phyloP scores from a whole-genome alignment of 2,113 vertebrate genomes.

The Alces alces region DNA sequence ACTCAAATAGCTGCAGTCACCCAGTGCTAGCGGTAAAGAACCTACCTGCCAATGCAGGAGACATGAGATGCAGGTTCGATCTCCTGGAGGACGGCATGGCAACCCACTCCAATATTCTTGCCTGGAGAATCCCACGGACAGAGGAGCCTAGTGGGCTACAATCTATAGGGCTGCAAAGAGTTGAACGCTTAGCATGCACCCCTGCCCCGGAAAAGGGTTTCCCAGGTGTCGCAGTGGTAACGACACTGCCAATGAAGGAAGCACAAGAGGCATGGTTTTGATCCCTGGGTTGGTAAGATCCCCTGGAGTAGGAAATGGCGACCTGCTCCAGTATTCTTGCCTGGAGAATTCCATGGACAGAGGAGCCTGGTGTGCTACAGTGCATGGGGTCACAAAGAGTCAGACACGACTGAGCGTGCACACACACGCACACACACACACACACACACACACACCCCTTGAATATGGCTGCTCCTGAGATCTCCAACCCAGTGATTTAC shows the following conservation, averaged over 20 bases:
- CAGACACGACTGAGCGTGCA: fast-evolving
- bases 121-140: background rate
- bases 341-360: background rate
- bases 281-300: background rate
- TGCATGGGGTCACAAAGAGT: background rate
- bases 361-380: background rate
- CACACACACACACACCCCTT: background rate
- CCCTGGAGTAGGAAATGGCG: background rate
- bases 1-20: background rate
- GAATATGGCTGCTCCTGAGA: background rate
- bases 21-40: background rate
- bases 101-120: background rate
- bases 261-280: background rate
- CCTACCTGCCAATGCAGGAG: background rate
- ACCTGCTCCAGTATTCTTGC: background rate
- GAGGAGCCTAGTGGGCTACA: background rate
- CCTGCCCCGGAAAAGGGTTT: background rate
- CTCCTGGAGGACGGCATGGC: background rate
- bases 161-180: background rate
- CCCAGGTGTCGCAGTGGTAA: background rate
- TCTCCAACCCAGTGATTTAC: background rate
- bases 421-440: background rate
- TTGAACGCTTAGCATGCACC: background rate
- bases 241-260: background rate
- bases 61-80: background rate